These are phyloP conservation scores for Salarias fasciatus DNA, from an alignment of 2,797 vertebrate genomes.

Conservation along the genomic window DNA sequence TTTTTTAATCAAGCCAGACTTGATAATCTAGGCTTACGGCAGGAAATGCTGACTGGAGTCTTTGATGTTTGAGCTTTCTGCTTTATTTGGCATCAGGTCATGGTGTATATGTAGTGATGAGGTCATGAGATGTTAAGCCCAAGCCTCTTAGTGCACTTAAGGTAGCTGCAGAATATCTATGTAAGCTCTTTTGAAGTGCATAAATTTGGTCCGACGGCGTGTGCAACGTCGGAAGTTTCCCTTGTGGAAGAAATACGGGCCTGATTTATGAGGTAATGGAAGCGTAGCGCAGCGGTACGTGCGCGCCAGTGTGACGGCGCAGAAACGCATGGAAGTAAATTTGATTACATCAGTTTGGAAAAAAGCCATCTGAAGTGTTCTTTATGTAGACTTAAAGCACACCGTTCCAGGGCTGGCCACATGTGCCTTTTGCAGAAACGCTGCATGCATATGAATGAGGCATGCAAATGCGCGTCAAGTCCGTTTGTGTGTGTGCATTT, in stretches of 20 bases:
- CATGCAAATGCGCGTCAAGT: conserved; percentile 22
- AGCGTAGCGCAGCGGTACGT: background rate
- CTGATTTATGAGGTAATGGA: conserved; percentile 48
- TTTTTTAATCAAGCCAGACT: conserved; percentile 39
- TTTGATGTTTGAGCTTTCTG: conserved; percentile 57
- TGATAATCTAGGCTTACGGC: conserved; percentile 50
- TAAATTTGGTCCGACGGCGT: conserved; percentile 52
- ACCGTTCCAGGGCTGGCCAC: background rate
- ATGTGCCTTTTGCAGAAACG: conserved; percentile 9
- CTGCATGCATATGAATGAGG: conserved; percentile 5
- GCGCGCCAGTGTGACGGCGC: background rate
- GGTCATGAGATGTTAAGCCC: conserved; percentile 58
- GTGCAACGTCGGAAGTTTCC: conserved; percentile 40
- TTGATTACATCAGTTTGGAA: conserved; percentile 23
- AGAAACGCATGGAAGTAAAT: conserved; percentile 16
- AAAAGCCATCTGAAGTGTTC: conserved; percentile 8
- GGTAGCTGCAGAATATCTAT: conserved; percentile 51
- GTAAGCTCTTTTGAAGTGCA: conserved; percentile 65
- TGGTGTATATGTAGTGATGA: conserved; percentile 57
- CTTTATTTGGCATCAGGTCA: conserved; percentile 44
- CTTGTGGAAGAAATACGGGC: conserved; percentile 31
- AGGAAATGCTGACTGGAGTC: conserved; percentile 54
- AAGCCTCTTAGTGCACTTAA: conserved; percentile 60
- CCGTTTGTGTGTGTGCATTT: conserved; percentile 21
- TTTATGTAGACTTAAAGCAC: background rate